Base-by-base conservation (phyloP, 2,797 vertebrate species). In the Microcaecilia unicolor region DNA sequence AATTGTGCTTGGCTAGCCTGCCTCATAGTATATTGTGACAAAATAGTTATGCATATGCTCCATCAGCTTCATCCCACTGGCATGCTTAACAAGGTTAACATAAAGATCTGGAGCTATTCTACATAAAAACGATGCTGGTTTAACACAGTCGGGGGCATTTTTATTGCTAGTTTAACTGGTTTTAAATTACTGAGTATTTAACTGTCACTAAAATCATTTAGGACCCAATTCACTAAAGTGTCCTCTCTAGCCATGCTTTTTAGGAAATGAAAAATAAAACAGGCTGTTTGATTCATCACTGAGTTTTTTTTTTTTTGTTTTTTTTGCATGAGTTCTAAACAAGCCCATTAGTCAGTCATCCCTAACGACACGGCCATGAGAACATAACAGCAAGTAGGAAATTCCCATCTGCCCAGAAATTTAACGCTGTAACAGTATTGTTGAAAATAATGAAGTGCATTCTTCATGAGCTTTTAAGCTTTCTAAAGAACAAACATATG, bases 171-270 rank as follows among this genome's bases (percentile, higher is more conserved):
- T 72, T 61, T 64, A 72, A 63, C 39, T 55, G 14, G 20, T 60
- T 41, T 51, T 72, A 67, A 73, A 73, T 67, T 62, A 62, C 48
- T 63, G 42, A 24, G 34, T 59, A 69, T 62, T 77, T 67, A 68
- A 67, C 44, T 23, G 31, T 64, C 53, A 57, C 33, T 58, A 59
- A 65, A 69, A 52, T 21, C 57, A 49, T 61, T 65, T 61, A 55
- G 38, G 42, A 36, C 44, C 49, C 55, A 72, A 58, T 61, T 31
- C 50, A 48, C 51, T 46, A 17, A 67, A 66, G 45, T 55, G 40
- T 57, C 60, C 36, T 40, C 51, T 73, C 46, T 39, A 54, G 34
- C 47, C 64, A 70, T 55, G 61, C 55, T 67, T 30, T 33, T 37
- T 33, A 33, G 48, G 17, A 22, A 38, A 41, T 17, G 4, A 48